These are phyloP conservation scores for Scaeva pyrastri DNA, from an alignment of 2,888 invertebrate genomes.

Conservation along the genomic window DNA sequence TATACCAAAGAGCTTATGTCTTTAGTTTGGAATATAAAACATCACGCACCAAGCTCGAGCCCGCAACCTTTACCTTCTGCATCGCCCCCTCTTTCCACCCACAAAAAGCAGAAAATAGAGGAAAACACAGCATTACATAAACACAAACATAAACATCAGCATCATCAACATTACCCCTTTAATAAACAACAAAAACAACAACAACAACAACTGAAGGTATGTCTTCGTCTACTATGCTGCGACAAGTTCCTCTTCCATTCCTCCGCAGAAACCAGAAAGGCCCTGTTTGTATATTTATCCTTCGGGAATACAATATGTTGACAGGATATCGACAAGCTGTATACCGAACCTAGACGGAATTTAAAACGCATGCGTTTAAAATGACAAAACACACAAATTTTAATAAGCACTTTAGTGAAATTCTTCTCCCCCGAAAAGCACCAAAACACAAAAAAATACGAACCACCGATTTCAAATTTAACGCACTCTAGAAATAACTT, in stretches of 20 bases:
- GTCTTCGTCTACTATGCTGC: slow-evolving; percentile 4
- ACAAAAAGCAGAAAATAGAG: background rate
- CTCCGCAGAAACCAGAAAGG: background rate
- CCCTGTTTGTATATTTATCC: slow-evolving; percentile 15
- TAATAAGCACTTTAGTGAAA: slow-evolving; percentile 34
- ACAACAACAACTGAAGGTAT: background rate
- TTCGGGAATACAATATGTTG: slow-evolving; percentile 27
- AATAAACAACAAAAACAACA: slow-evolving; percentile 20
- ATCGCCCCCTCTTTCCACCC: background rate
- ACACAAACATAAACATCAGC: background rate
- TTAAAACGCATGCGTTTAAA: slow-evolving; percentile 15
- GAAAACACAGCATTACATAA: slow-evolving; percentile 2
- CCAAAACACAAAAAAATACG: background rate
- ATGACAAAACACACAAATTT: slow-evolving; percentile 12
- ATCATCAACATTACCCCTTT: slow-evolving; percentile 12
- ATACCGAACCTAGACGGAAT: background rate
- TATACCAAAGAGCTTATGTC: slow-evolving; percentile 4
- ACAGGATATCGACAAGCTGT: slow-evolving; percentile 29
- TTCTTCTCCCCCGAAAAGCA: background rate
- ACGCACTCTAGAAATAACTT: slow-evolving; percentile 12
- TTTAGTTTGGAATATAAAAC: slow-evolving; percentile 16
- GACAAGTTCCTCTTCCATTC: slow-evolving; percentile 37
- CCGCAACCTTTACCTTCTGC: background rate
- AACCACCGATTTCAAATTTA: slow-evolving; percentile 6
- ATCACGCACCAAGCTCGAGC: slow-evolving; percentile 17